These are phyloP conservation scores for Rhagoletis pomonella DNA, from an alignment of 1,140 invertebrate species.

Conservation along the genomic window DNA sequence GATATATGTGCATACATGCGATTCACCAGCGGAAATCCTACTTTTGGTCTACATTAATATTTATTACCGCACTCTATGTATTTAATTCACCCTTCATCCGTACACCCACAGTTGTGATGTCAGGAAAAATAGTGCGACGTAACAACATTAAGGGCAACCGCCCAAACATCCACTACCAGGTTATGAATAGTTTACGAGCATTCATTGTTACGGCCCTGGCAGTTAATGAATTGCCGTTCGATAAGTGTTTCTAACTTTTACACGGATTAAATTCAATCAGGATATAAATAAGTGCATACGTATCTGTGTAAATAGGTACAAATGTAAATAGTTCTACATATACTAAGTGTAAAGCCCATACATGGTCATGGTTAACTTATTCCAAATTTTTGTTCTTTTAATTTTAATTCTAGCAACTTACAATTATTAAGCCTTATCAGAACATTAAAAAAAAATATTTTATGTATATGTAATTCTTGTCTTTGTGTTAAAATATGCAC, in stretches of 20 bases:
- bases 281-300: too few species aligned
- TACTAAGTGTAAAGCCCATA: neutral
- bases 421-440: too few species aligned
- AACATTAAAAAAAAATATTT: too few species aligned
- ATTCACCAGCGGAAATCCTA: neutral
- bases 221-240: constrained; percentile 20
- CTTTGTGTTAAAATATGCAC: too few species aligned
- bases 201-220: neutral
- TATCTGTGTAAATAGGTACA: too few species aligned
- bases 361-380: neutral
- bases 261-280: constrained; percentile 32
- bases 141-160: constrained; percentile 34
- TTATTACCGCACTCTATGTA: constrained; percentile 36
- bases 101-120: neutral
- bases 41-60: neutral
- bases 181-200: constrained; percentile 29
- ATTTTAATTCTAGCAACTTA: neutral
- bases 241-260: constrained; percentile 31
- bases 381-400: neutral
- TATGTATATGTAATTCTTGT: too few species aligned
- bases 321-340: too few species aligned
- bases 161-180: neutral
- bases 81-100: constrained; percentile 33
- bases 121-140: constrained; percentile 27
- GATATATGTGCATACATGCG: neutral